Evolutionary conservation across 2,113 vertebrate genomes (phyloP).

Genomic region (Brachirus orientalis): DNA sequence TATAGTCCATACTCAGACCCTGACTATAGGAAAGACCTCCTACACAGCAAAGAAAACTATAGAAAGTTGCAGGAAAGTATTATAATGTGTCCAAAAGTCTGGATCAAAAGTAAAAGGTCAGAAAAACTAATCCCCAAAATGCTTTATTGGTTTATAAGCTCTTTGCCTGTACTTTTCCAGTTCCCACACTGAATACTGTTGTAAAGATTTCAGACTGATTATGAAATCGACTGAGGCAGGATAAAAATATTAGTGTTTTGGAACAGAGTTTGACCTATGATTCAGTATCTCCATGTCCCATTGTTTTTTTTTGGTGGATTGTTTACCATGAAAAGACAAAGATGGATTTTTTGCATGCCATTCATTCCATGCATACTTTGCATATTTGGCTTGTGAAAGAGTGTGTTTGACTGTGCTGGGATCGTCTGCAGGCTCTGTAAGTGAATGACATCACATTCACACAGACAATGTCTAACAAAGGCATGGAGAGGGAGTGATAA

Average conservation of each 20-base stretch:
- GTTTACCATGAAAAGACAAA: constrained; percentile 23
- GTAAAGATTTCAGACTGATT: not conserved
- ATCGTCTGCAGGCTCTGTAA: constrained; percentile 35
- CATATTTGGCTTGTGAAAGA: constrained; percentile 46
- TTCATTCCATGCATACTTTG: constrained; percentile 42
- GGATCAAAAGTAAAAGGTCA: not conserved
- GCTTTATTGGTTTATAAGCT: not conserved
- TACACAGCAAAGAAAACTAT: constrained; percentile 1
- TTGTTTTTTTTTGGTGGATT: constrained; percentile 19
- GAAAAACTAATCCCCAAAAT: not conserved
- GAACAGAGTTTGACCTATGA: constrained; percentile 17
- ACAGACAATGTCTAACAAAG: constrained; percentile 37
- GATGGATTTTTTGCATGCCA: constrained; percentile 47
- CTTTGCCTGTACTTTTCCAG: not conserved
- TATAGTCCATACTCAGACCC: too few relatives aligned
- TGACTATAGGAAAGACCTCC: too few relatives aligned
- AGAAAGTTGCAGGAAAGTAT: not conserved
- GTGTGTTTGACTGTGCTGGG: constrained; percentile 31
- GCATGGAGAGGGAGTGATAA: constrained; percentile 55
- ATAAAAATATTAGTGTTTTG: constrained; percentile 6
- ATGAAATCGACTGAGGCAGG: constrained; percentile 1
- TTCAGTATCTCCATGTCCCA: not conserved
- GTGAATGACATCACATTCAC: constrained; percentile 29
- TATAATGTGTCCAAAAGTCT: not conserved
- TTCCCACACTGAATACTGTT: too few relatives aligned